phyloP scores from a whole-genome alignment of 2,113 vertebrate species.

The Crotalus tigris region DNA sequence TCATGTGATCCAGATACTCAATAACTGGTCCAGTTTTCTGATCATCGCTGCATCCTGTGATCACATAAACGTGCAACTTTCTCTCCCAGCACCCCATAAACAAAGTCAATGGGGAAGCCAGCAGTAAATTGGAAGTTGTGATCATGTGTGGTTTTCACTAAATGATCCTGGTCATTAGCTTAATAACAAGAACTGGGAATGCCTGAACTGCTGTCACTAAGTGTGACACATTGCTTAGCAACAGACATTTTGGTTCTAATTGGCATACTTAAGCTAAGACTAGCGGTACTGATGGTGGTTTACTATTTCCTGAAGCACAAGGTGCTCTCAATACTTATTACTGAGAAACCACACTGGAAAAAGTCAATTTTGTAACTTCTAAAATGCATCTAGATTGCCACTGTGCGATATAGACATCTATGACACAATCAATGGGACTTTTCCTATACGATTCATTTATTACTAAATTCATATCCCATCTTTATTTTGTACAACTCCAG shows the following conservation, averaged over 20 bases:
- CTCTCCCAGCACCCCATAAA: background rate
- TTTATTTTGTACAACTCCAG: background rate
- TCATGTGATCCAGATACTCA: background rate
- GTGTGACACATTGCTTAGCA: background rate
- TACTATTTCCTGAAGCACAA: background rate
- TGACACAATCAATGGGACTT: background rate
- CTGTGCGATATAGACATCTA: background rate
- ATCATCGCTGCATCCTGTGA: background rate
- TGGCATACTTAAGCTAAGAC: background rate
- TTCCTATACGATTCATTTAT: background rate
- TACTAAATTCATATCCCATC: background rate
- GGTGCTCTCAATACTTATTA: background rate
- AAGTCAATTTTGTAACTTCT: background rate
- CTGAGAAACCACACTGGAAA: background rate
- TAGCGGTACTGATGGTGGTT: background rate
- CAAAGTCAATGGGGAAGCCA: background rate
- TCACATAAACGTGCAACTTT: background rate
- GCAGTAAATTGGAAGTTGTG: background rate
- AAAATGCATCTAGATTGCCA: background rate
- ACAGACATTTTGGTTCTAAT: background rate
- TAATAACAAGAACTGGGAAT: background rate
- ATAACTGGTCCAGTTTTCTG: background rate
- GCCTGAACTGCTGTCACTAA: background rate
- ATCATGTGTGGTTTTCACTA: background rate
- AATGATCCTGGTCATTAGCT: background rate